Conservation (phyloP, 2,797 vertebrate species). For the Rachycentron canadum region DNA sequence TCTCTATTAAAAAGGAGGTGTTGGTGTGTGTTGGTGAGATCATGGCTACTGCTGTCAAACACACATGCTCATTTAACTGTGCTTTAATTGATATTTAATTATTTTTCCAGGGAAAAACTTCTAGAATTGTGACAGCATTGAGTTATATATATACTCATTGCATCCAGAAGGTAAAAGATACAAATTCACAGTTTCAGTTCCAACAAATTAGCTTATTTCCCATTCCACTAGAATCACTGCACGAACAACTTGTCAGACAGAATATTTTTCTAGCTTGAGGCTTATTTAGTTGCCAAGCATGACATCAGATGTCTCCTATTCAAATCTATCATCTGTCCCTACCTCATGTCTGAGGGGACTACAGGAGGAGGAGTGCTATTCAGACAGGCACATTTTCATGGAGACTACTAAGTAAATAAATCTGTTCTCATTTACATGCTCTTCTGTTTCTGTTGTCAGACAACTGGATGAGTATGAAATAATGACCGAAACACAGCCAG, state of each 20-base stretch:
- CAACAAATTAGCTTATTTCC: constrained; percentile 64
- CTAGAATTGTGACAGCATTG: constrained; percentile 30
- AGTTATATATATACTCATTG: constrained; percentile 20
- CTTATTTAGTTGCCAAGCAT: constrained; percentile 61
- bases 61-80: constrained; percentile 29
- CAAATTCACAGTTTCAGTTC: constrained; percentile 52
- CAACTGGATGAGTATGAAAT: no score
- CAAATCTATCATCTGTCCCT: constrained; percentile 54
- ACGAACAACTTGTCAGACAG: constrained; percentile 49
- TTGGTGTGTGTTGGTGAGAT: constrained; percentile 60
- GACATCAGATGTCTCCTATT: constrained; percentile 63
- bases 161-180: constrained; percentile 49
- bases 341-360: constrained; percentile 38
- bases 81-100: constrained; percentile 71
- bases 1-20: constrained; percentile 63
- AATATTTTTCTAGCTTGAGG: constrained; percentile 48
- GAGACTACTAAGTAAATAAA: not conserved
- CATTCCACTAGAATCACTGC: constrained; percentile 45
- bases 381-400: constrained; percentile 1
- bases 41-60: constrained; percentile 61
- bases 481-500: no score
- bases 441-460: no score
- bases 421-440: not conserved
- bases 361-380: constrained; percentile 14
- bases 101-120: constrained; percentile 59